phyloP scores from a whole-genome alignment of 2,797 vertebrate genomes.

The Xerus rutilus region DNA sequence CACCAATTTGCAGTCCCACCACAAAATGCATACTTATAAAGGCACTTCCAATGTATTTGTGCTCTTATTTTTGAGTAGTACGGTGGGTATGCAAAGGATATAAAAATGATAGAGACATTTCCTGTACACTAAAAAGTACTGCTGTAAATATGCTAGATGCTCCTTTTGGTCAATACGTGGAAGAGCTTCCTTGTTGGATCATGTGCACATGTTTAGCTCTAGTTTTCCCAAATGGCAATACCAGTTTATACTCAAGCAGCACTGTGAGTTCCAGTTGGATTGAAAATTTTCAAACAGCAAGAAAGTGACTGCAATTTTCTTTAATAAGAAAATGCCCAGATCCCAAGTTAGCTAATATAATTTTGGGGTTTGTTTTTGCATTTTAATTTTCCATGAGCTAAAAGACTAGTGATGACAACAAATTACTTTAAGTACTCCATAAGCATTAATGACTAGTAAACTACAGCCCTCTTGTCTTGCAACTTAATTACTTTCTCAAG shows the following conservation, averaged over 20 bases:
- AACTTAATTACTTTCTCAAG: conserved; percentile 38
- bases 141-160: neutral
- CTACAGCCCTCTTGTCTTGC: neutral
- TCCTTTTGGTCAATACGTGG: neutral
- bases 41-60: neutral
- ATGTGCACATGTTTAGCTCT: neutral
- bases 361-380: neutral
- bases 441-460: neutral
- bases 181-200: neutral
- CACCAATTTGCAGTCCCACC: too few relatives aligned
- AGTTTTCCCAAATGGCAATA: neutral
- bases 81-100: neutral
- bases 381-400: neutral
- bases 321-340: neutral
- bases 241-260: neutral
- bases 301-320: neutral
- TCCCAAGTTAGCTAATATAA: neutral
- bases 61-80: neutral
- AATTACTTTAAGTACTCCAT: neutral
- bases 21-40: too few relatives aligned
- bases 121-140: neutral
- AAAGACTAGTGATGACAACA: neutral
- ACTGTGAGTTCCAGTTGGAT: neutral
- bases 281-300: conserved; percentile 4
- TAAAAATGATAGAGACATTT: neutral